Conservation (phyloP, 2,888 invertebrate genomes). For the Coenonympha glycerion region DNA sequence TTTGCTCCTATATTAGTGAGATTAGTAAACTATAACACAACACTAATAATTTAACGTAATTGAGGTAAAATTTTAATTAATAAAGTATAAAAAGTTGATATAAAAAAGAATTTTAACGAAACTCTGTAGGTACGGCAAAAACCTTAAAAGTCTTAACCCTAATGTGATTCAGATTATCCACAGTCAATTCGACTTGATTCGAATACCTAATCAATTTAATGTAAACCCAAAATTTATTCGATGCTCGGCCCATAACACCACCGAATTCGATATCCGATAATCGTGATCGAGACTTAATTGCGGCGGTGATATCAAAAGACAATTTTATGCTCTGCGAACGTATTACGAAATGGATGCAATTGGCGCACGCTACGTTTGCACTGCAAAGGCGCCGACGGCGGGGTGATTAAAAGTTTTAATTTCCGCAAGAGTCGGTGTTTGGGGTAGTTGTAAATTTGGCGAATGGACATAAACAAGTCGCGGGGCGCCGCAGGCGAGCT, state of each 20-base stretch:
- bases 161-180: not conserved
- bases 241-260: conserved; percentile 18
- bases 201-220: conserved; percentile 21
- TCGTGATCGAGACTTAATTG: conserved; percentile 41
- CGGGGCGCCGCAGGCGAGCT: conserved; percentile 50
- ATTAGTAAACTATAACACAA: too few species aligned
- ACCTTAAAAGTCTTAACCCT: not conserved
- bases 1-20: too few species aligned
- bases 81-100: too few species aligned
- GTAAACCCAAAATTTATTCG: conserved; percentile 20
- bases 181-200: conserved; percentile 1
- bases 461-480: conserved; percentile 65
- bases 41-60: too few species aligned
- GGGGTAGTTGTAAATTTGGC: conserved; percentile 59
- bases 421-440: conserved; percentile 42
- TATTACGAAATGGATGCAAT: conserved; percentile 35
- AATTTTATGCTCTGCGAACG: conserved; percentile 53
- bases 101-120: not conserved
- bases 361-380: conserved; percentile 26
- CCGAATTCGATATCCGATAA: conserved; percentile 22
- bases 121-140: not conserved
- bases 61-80: too few species aligned
- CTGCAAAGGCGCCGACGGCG: conserved; percentile 54
- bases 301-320: conserved; percentile 43
- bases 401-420: conserved; percentile 61